Evolutionary conservation across 2,888 invertebrate genomes (phyloP), one percentile per base, ranked within the genome.

Genomic region (Coleophora deauratella): DNA sequence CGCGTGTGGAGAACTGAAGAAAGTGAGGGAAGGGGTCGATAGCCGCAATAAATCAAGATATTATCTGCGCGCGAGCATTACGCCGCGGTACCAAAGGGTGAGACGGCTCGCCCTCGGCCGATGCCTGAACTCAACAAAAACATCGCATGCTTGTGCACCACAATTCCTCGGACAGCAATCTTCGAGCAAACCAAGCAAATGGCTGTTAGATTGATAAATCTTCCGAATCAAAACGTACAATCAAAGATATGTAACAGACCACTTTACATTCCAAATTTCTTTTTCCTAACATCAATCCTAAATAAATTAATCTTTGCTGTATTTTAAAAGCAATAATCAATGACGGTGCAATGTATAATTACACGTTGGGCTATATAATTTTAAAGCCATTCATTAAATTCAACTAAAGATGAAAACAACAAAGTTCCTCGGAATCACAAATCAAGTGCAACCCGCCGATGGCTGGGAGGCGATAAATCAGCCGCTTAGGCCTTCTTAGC

Each of bases 401-500:
- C 79, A 82, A 81, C 77, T 77, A 73, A 79, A 79, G 68, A 76
- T 70, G 78, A 71, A 72, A 81, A 79, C 69, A 73, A 71, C 71
- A 66, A 65, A 68, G 67, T 70, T 68, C 61, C 62, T 57, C 54
- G 55, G 75, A 72, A 75, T 72, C 73, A 82, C 81, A 84, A 82
- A 84, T 82, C 82, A 81, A 76, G 72, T 50, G 65, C 66, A 70
- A 72, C 66, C 72, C 71, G 72, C 67, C 70, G 73, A 74, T 74
- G 62, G 77, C 77, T 66, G 58, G 56, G 53, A 72, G 75, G 66
- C 57, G 58, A 75, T 85, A 84, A 85, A 84, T 84, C 84, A 79
- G 70, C 75, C 73, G 77, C 80, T 85, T 84, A 85, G 82, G 79
- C 77, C 82, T 82, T 78, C 82, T 85, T 82, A 84, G 82, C 82